These are phyloP conservation scores for Junco hyemalis DNA, from an alignment of 2,113 vertebrate genomes.

Conservation along the genomic window DNA sequence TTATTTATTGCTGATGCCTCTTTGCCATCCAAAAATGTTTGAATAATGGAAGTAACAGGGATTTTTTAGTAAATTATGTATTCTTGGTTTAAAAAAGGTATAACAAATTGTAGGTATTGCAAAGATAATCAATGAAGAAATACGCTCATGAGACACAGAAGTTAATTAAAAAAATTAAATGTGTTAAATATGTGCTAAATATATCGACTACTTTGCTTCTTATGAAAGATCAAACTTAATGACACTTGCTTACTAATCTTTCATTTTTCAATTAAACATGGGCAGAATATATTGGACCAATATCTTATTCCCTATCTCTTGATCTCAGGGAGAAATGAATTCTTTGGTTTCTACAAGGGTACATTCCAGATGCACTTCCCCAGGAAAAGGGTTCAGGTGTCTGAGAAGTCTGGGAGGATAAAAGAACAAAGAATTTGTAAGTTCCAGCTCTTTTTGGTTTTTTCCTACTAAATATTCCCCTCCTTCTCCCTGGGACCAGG, in stretches of 20 bases:
- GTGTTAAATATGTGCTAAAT: background rate
- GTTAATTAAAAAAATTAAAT: background rate
- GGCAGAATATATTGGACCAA: background rate
- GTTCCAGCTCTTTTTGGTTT: rapidly evolving
- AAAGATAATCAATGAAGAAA: background rate
- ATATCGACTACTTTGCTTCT: background rate
- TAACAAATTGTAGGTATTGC: background rate
- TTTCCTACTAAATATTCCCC: background rate
- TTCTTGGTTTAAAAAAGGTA: background rate
- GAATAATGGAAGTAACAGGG: background rate
- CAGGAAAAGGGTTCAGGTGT: background rate
- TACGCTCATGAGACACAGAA: background rate
- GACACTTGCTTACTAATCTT: background rate
- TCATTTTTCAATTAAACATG: background rate
- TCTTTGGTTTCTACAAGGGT: background rate
- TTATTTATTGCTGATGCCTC: background rate
- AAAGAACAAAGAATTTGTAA: background rate
- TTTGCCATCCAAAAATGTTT: background rate
- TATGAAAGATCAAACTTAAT: background rate
- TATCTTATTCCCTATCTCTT: background rate
- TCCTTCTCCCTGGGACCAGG: background rate
- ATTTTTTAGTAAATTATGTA: background rate
- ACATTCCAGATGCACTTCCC: background rate
- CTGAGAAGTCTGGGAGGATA: background rate
- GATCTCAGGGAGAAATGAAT: background rate